Evolutionary conservation across 2,113 vertebrate species (phyloP), one percentile per base, ranked within the genome.

Genomic region (Sula dactylatra): DNA sequence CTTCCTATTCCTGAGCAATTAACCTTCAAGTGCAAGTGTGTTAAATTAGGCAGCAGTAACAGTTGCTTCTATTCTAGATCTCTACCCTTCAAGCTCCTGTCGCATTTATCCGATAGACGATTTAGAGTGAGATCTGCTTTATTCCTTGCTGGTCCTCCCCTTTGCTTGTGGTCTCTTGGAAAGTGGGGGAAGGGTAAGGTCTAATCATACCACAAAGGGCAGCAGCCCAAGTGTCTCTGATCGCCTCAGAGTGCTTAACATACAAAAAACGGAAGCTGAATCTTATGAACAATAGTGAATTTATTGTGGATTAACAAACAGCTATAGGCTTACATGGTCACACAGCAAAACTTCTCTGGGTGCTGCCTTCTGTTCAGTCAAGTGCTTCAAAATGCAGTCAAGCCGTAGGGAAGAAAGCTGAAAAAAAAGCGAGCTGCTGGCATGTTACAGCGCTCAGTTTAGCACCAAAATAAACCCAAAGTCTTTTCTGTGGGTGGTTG

Each of bases 261-360:
- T 27, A 72, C 4, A 56, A 61, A 62, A 91, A 94, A 47, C 4
- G 21, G 91, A 96, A 96, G 67, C 87, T 52, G 74, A 73, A 79
- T 79, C 67, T 92, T 95, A 66, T 49, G 65, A 95, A 96, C 91
- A 96, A 89, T 74, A 80, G 91, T 62, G 79, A 96, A 76, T 94
- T 89, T 96, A 70, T 95, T 91, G 34, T 0, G 45, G 84, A 94
- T 93, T 97, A 97, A 34, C 65, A 31, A 79, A 62, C 72, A 42
- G 65, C 71, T 90, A 44, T 79, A 86, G 69, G 74, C 50, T 94
- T 94, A 91, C 0, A 2, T 93, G 83, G 74, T 93, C 88, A 90
- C 64, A 78, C 74, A 94, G 67, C 52, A 90, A 5, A 95, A 86
- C 76, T 94, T 92, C 64, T 44, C 47, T 69, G 61, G 34, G 36